Conservation (phyloP, 1,140 invertebrate genomes). For the Drosophila yakuba region DNA sequence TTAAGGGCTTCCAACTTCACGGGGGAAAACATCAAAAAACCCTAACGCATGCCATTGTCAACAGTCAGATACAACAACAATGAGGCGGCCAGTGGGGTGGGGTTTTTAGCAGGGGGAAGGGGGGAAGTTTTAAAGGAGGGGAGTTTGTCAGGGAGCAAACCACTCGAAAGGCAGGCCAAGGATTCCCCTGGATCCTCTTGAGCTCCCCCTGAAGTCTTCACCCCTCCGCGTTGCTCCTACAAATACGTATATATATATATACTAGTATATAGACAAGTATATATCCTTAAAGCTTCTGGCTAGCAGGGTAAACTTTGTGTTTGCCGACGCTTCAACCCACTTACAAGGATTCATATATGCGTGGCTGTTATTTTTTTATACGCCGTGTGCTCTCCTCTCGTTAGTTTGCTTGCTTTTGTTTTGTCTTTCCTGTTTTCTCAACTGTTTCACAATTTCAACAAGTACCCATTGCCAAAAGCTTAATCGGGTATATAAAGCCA, state of each 20-base stretch:
- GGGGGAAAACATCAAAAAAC: slow-evolving; percentile 45
- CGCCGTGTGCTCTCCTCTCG: slow-evolving; percentile 8
- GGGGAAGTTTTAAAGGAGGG: too few relatives aligned
- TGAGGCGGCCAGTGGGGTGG: background rate
- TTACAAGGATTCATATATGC: slow-evolving; percentile 16
- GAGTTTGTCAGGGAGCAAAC: slow-evolving; percentile 22
- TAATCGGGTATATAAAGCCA: background rate
- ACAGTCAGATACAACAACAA: slow-evolving; percentile 42
- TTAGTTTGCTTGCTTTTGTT: slow-evolving; percentile 57
- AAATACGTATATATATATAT: background rate
- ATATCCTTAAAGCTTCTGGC: slow-evolving; percentile 11
- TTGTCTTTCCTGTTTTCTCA: slow-evolving; percentile 15
- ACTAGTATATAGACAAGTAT: background rate
- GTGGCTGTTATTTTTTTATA: slow-evolving; percentile 15
- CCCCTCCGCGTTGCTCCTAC: slow-evolving; percentile 1
- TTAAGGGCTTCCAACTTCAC: slow-evolving; percentile 35
- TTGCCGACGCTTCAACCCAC: slow-evolving; percentile 23
- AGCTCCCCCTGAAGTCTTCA: slow-evolving; percentile 5
- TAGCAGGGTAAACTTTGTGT: slow-evolving; percentile 33
- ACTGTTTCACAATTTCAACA: slow-evolving; percentile 5
- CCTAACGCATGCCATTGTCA: slow-evolving; percentile 51
- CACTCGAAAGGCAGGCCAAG: slow-evolving; percentile 33
- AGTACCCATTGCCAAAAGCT: background rate
- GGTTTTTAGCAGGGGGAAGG: background rate
- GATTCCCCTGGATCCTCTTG: slow-evolving; percentile 22